phyloP scores from a whole-genome alignment of 2,888 invertebrate genomes.

The Drosophila mayaguana region DNA sequence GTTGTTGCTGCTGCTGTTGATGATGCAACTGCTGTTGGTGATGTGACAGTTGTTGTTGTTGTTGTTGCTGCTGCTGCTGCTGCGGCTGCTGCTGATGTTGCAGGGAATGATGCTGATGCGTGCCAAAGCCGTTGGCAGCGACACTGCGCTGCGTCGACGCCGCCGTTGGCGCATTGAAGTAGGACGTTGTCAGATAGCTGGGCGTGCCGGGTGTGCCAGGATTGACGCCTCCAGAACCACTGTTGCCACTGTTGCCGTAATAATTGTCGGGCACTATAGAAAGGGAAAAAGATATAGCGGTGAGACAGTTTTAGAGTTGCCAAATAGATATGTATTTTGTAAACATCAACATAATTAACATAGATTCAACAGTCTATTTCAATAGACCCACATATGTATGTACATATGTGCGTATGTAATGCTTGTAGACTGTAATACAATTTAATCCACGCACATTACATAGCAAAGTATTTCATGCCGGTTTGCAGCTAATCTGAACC shows the following conservation, averaged over 20 bases:
- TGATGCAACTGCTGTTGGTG: slow-evolving; percentile 50
- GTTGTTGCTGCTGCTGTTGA: slow-evolving; percentile 54
- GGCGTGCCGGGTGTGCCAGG: slow-evolving; percentile 60
- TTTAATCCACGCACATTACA: background rate
- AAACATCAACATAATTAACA: background rate
- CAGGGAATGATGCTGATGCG: slow-evolving; percentile 84
- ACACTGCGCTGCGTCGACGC: slow-evolving; percentile 70
- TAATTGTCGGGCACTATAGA: slow-evolving; percentile 88
- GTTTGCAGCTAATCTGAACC: slow-evolving; percentile 25
- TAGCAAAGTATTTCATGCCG: background rate
- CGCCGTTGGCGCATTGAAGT: slow-evolving; percentile 85
- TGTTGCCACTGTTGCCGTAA: slow-evolving; percentile 71
- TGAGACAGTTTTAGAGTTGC: background rate
- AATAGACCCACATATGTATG: background rate
- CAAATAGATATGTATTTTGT: background rate
- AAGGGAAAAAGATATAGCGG: background rate
- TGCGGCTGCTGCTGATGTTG: slow-evolving; percentile 85
- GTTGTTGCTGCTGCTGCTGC: slow-evolving; percentile 83
- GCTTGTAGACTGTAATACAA: background rate
- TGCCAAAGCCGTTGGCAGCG: slow-evolving; percentile 79
- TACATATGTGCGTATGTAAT: background rate
- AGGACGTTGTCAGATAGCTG: slow-evolving; percentile 80
- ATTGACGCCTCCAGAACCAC: slow-evolving; percentile 57
- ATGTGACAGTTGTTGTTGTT: slow-evolving; percentile 62
- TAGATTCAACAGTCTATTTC: background rate